Evolutionary conservation across 2,888 invertebrate species (phyloP).

Genomic region (Aporophyla nigra): DNA sequence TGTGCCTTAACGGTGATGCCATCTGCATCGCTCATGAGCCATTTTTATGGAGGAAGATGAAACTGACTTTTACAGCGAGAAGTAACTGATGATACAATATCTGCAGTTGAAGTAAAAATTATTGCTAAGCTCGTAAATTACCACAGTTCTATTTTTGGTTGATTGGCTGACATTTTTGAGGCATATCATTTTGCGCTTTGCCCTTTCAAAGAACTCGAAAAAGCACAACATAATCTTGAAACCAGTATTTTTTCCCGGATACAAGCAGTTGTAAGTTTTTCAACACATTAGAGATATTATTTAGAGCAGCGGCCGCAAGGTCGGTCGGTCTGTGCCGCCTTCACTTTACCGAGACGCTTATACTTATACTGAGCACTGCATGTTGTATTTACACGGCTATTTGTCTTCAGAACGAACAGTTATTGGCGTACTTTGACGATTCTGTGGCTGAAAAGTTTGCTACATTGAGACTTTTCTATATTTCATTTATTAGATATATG

Average conservation of each 20-base stretch:
- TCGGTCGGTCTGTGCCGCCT: conserved; percentile 54
- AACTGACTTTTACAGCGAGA: too few relatives aligned
- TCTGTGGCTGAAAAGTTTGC: background rate
- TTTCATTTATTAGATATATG: background rate
- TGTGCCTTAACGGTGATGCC: too few relatives aligned
- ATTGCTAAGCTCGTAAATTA: background rate
- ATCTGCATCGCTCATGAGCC: too few relatives aligned
- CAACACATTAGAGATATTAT: conserved; percentile 58
- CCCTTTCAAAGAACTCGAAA: conserved; percentile 25
- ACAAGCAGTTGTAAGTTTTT: conserved; percentile 48
- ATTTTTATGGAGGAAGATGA: too few relatives aligned
- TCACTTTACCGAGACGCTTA: conserved; percentile 52
- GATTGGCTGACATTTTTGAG: background rate
- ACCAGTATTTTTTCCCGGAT: conserved; percentile 62
- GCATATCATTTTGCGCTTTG: background rate
- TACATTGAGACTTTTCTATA: background rate
- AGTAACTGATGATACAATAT: too few relatives aligned
- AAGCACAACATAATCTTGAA: conserved; percentile 16
- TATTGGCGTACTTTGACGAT: background rate
- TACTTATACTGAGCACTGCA: conserved; percentile 17
- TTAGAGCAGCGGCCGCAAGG: conserved; percentile 59
- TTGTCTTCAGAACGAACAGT: conserved; percentile 28
- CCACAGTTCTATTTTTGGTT: background rate
- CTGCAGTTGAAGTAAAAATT: background rate
- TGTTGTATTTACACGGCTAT: conserved; percentile 37